Evolutionary conservation across 1,140 invertebrate genomes (phyloP).

Genomic region (Trachymyrmex septentrionalis): DNA sequence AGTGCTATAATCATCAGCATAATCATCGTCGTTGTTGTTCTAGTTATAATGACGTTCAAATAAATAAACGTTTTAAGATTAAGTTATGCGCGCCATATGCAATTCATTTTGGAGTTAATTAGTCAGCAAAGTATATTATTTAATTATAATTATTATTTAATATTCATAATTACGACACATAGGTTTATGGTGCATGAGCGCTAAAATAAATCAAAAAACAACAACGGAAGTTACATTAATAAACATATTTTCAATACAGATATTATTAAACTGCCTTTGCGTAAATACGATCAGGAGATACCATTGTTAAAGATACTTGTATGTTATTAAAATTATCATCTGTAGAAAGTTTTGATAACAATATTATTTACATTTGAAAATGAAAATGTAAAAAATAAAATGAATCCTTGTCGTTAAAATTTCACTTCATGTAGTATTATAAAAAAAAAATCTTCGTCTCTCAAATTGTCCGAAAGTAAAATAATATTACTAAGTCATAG

Average conservation of each 20-base stretch:
- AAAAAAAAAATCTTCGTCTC: slow-evolving; percentile 65
- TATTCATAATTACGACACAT: slow-evolving; percentile 62
- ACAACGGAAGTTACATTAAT: slow-evolving; percentile 47
- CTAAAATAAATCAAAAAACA: slow-evolving; percentile 69
- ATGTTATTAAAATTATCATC: slow-evolving; percentile 49
- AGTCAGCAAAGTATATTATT: slow-evolving; percentile 67
- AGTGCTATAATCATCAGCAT: slow-evolving; percentile 60
- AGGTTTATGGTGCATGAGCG: slow-evolving; percentile 67
- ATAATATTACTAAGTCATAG: slow-evolving; percentile 69
- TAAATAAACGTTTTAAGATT: slow-evolving; percentile 76
- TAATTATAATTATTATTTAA: slow-evolving; percentile 73
- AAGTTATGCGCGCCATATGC: slow-evolving; percentile 54
- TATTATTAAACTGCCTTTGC: slow-evolving; percentile 71
- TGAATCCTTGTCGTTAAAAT: slow-evolving; percentile 3
- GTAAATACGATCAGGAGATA: slow-evolving; percentile 48
- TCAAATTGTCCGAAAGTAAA: slow-evolving; percentile 74
- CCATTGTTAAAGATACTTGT: slow-evolving; percentile 36
- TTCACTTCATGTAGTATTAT: slow-evolving; percentile 67
- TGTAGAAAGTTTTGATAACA: slow-evolving; percentile 35
- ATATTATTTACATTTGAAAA: slow-evolving; percentile 52
- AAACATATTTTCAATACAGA: slow-evolving; percentile 43
- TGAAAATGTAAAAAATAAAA: slow-evolving; percentile 2
- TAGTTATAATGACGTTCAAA: slow-evolving; percentile 74
- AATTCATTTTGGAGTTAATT: slow-evolving; percentile 67
- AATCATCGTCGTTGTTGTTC: slow-evolving; percentile 77